Percentiles rank a stretch among this genome's conserved stretches.
Evolutionary conservation across 2,797 vertebrate genomes (phyloP).

Genomic region (Allobates femoralis): DNA sequence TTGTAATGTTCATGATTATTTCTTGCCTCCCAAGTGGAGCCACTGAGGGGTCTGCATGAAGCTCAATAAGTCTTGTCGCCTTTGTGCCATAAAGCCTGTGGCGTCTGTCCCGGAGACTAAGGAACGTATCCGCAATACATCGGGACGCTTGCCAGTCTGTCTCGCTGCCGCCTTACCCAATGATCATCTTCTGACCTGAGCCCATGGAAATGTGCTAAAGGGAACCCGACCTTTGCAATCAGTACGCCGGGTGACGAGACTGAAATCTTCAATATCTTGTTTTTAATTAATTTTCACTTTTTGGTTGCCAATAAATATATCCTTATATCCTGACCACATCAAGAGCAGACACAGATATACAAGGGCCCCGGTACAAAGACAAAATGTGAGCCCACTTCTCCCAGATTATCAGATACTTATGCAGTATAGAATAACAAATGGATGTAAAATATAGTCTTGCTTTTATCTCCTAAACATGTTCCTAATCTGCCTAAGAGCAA

Average conservation of each 20-base stretch:
- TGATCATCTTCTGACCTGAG: slow-evolving; percentile 18
- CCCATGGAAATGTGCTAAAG: slow-evolving; percentile 11
- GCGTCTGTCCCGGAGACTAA: slow-evolving; percentile 11
- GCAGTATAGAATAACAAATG: too few relatives aligned
- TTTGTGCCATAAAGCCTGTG: slow-evolving; percentile 24
- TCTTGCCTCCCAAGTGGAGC: slow-evolving; percentile 11
- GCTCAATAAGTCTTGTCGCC: neutral
- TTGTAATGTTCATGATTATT: slow-evolving; percentile 42
- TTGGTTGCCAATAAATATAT: neutral
- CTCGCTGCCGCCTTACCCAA: slow-evolving; percentile 12
- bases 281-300: neutral
- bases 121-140: slow-evolving; percentile 21
- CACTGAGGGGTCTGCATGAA: slow-evolving; percentile 8
- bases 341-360: neutral
- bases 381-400: too few relatives aligned
- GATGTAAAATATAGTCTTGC: too few relatives aligned
- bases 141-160: neutral
- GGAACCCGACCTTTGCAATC: neutral
- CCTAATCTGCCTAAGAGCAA: too few relatives aligned
- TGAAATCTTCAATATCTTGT: too few relatives aligned
- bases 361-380: neutral
- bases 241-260: too few relatives aligned
- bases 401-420: too few relatives aligned
- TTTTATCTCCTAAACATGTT: too few relatives aligned
- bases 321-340: neutral